Conservation (phyloP, 2,113 vertebrate species). For the Dipodomys spectabilis region DNA sequence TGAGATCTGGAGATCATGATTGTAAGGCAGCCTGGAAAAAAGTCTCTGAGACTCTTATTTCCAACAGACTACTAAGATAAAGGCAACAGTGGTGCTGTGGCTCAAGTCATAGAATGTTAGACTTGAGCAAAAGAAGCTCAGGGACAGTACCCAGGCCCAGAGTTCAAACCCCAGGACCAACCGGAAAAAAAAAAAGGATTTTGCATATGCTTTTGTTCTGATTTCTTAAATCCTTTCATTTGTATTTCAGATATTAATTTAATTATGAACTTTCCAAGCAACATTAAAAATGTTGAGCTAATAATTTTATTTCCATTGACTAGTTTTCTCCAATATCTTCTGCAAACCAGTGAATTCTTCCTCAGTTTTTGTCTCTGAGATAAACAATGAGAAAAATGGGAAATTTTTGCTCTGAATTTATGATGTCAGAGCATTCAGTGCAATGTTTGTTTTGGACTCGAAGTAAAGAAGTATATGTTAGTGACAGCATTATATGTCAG, state of each 20-base stretch:
- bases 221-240: neutral
- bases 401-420: neutral
- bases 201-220: neutral
- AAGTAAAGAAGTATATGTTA: neutral
- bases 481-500: too few species aligned
- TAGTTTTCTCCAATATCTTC: neutral
- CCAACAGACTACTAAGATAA: too few species aligned
- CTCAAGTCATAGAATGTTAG: too few species aligned
- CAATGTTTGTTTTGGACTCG: neutral
- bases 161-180: too few species aligned
- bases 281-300: neutral
- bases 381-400: neutral
- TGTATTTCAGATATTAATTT: neutral
- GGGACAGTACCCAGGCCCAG: too few species aligned
- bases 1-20: too few species aligned
- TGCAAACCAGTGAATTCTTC: neutral
- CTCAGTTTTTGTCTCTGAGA: neutral
- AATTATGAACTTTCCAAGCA: neutral
- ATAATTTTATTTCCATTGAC: neutral
- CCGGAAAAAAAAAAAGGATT: too few species aligned
- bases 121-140: too few species aligned
- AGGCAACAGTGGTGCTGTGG: too few species aligned
- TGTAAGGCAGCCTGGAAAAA: neutral
- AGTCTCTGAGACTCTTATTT: too few species aligned
- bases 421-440: neutral